phyloP scores from a whole-genome alignment of 2,888 invertebrate genomes.

The Cyclophora punctaria region DNA sequence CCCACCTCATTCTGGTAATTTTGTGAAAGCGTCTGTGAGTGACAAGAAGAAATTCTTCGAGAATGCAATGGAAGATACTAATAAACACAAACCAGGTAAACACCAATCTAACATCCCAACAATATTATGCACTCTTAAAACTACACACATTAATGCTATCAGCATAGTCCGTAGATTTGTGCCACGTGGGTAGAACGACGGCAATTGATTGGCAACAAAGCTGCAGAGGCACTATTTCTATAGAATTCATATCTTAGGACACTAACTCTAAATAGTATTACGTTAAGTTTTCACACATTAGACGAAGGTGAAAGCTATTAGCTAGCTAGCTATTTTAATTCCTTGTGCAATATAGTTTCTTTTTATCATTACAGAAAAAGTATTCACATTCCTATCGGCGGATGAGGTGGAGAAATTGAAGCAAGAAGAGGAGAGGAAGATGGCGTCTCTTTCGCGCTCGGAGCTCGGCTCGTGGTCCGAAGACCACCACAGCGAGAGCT shows the following conservation, averaged over 20 bases:
- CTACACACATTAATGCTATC: background rate
- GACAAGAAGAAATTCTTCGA: constrained; percentile 97
- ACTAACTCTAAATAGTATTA: no score
- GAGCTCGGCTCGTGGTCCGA: constrained; percentile 74
- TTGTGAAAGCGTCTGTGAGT: constrained; percentile 90
- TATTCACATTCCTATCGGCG: constrained; percentile 94
- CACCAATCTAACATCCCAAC: background rate
- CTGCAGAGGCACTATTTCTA: no score
- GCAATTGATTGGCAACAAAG: no score
- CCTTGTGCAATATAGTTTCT: background rate
- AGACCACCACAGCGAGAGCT: constrained; percentile 69
- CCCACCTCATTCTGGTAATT: constrained; percentile 82
- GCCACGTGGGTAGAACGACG: no score
- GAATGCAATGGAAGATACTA: constrained; percentile 94
- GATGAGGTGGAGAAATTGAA: constrained; percentile 95
- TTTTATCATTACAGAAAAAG: constrained; percentile 80
- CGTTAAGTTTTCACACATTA: no score
- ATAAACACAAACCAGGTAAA: constrained; percentile 78
- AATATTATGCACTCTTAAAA: background rate
- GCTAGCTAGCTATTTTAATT: constrained; percentile 1
- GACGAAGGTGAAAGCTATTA: background rate
- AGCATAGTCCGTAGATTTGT: no score
- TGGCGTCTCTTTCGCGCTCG: constrained; percentile 81
- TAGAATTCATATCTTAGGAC: no score
- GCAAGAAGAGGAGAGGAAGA: constrained; percentile 94